Conservation (phyloP, 1,140 invertebrate genomes). For the Monochamus saltuarius region DNA sequence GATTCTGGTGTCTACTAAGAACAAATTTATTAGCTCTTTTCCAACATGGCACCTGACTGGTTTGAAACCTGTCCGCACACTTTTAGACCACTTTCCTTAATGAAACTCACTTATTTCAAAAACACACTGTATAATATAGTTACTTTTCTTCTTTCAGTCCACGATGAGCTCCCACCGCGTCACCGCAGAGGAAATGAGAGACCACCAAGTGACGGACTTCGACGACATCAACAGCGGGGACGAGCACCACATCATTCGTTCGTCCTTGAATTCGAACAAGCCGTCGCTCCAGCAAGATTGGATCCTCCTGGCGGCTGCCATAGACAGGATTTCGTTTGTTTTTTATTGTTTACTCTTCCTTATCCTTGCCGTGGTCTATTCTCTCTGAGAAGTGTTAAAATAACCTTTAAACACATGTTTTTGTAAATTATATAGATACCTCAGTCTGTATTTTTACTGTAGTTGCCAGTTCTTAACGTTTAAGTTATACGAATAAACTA, state of each 20-base stretch:
- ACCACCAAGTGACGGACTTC: constrained; percentile 50
- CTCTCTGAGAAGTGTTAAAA: constrained; percentile 37
- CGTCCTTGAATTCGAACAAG: constrained; percentile 28
- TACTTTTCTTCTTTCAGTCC: constrained; percentile 19
- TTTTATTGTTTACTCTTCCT: constrained; percentile 58
- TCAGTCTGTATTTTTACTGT: too few relatives aligned
- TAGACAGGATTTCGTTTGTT: constrained; percentile 63
- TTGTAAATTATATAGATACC: too few relatives aligned
- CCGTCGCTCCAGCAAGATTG: constrained; percentile 60
- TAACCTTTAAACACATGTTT: too few relatives aligned
- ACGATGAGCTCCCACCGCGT: constrained; percentile 33
- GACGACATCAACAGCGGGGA: constrained; percentile 50
- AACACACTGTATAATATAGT: too few relatives aligned
- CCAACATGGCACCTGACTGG: too few relatives aligned
- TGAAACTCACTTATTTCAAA: too few relatives aligned
- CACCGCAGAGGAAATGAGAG: constrained; percentile 54
- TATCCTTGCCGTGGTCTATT: constrained; percentile 57
- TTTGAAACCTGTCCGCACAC: too few relatives aligned
- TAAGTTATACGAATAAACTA: too few relatives aligned
- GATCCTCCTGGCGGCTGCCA: constrained; percentile 60
- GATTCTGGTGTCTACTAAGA: too few relatives aligned
- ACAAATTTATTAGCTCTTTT: too few relatives aligned
- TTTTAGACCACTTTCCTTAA: neutral
- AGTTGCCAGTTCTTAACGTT: too few relatives aligned
- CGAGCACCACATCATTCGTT: constrained; percentile 51